phyloP scores from a whole-genome alignment of 2,888 invertebrate species.

The Dryobotodes eremita region DNA sequence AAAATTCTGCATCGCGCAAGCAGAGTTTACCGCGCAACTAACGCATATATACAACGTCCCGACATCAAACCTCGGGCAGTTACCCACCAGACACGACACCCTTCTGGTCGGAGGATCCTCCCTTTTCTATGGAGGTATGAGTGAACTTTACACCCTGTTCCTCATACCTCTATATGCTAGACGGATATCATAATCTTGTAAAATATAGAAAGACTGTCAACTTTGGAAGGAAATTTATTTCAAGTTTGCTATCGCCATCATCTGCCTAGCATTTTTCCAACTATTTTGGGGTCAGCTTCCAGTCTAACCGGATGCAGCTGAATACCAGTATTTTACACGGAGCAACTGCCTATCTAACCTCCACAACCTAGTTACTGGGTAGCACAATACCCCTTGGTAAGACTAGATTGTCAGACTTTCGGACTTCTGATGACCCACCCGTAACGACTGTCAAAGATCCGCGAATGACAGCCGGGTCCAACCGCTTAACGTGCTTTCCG shows the following conservation, averaged over 20 bases:
- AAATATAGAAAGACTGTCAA: conserved; percentile 10
- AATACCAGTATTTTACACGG: background rate
- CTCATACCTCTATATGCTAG: no score
- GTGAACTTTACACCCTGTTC: no score
- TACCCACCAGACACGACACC: no score
- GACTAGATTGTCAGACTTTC: background rate
- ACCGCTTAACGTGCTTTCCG: background rate
- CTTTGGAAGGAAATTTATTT: conserved; percentile 12
- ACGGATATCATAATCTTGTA: background rate
- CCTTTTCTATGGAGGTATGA: no score
- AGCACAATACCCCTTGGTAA: background rate
- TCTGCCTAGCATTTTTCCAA: background rate
- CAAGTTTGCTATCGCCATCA: conserved; percentile 25
- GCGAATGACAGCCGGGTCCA: background rate
- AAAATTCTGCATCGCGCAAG: no score
- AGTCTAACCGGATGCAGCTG: background rate
- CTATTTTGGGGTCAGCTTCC: background rate
- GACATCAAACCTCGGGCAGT: no score
- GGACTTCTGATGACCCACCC: background rate
- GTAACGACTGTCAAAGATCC: background rate
- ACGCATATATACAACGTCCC: no score
- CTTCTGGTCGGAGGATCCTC: no score
- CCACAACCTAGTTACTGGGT: background rate
- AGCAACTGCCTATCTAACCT: background rate
- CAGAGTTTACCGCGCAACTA: no score